These are phyloP conservation scores for Erebia epiphron DNA, from an alignment of 2,888 invertebrate species.

Conservation along the genomic window DNA sequence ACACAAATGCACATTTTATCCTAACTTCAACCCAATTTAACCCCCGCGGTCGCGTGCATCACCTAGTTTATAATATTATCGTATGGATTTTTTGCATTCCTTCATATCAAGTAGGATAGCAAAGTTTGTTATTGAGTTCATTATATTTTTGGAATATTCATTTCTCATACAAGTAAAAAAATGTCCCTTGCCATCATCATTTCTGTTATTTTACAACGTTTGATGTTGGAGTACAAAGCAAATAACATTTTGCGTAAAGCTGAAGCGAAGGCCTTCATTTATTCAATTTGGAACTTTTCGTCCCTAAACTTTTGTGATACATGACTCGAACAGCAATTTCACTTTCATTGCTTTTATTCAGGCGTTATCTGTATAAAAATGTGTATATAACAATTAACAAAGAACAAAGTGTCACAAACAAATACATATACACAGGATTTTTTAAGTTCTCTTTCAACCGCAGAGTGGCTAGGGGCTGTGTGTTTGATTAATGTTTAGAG, in stretches of 20 bases:
- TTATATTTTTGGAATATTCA: conserved; percentile 8
- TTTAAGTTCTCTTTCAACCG: not conserved
- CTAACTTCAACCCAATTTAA: no score
- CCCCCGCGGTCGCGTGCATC: no score
- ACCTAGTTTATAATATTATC: not conserved
- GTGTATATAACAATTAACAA: not conserved
- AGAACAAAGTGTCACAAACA: not conserved
- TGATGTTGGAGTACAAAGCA: conserved; percentile 25
- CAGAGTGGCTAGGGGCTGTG: not conserved
- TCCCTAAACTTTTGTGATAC: conserved; percentile 79
- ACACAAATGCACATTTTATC: not conserved
- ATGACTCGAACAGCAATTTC: conserved; percentile 77
- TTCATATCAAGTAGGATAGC: no score
- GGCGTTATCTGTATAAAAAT: not conserved
- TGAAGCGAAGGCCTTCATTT: conserved; percentile 55
- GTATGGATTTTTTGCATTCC: not conserved
- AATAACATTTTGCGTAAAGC: conserved; percentile 39
- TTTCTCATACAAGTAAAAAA: conserved; percentile 7
- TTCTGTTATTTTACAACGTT: conserved; percentile 16
- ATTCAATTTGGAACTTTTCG: conserved; percentile 77
- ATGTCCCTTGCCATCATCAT: conserved; percentile 13
- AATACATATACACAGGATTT: not conserved
- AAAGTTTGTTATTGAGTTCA: no score
- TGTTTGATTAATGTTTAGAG: no score
- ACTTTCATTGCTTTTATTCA: conserved; percentile 69